A percentile compares a stretch with the other conserved stretches of the same genome.
Conservation (phyloP, 2,113 vertebrate genomes). For the Cryptomyrus ogoouensis region DNA sequence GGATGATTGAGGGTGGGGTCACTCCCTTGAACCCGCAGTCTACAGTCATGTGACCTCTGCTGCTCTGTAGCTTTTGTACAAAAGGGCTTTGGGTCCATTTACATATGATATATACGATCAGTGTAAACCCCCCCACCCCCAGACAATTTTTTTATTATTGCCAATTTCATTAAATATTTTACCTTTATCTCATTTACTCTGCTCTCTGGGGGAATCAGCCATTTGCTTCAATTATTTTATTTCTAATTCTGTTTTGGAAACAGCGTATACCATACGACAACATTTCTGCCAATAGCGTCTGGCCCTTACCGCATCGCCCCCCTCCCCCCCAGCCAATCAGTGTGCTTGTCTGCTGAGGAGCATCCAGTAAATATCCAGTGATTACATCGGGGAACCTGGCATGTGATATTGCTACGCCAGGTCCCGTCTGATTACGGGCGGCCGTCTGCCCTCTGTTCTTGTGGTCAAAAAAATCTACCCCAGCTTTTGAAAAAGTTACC, state of each 20-base stretch:
- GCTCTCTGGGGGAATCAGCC: slow-evolving; percentile 2
- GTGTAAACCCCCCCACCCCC: not conserved
- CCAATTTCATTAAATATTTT: slow-evolving; percentile 16
- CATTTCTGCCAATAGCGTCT: slow-evolving; percentile 16
- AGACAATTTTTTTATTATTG: not conserved
- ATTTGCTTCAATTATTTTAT: slow-evolving; percentile 11
- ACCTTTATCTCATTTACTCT: not conserved
- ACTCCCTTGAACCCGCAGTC: not conserved
- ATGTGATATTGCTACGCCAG: not conserved
- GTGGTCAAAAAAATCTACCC: not conserved
- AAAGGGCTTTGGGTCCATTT: not conserved
- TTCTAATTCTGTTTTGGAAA: slow-evolving; percentile 17
- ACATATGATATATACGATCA: not conserved
- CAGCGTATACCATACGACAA: not conserved
- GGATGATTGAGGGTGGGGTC: slow-evolving; percentile 40
- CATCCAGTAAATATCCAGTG: slow-evolving; percentile 10
- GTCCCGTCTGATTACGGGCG: not conserved
- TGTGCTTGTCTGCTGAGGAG: not conserved
- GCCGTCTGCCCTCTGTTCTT: not conserved
- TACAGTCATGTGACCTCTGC: not conserved
- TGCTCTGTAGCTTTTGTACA: not conserved
- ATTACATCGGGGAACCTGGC: not conserved
- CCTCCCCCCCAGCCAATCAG: not conserved
- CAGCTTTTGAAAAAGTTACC: not conserved
- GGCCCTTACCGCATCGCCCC: not conserved